These are phyloP conservation scores for Botia kubotai DNA, from an alignment of 2,797 vertebrate genomes.

Conservation along the genomic window DNA sequence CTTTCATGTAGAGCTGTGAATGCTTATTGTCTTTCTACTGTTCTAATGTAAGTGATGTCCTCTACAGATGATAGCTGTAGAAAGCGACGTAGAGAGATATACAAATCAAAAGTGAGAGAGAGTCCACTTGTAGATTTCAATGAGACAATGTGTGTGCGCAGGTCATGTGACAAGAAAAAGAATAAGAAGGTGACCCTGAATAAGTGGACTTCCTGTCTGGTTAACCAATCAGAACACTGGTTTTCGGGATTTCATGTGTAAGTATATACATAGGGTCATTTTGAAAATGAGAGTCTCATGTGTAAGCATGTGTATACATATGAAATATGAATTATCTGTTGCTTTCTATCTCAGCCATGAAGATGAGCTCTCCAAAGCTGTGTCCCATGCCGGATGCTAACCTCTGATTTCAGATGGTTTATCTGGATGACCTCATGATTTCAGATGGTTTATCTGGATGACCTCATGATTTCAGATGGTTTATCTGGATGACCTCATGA, in stretches of 20 bases:
- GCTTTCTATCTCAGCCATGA: conserved; percentile 66
- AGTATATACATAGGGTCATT: conserved; percentile 46
- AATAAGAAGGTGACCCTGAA: conserved; percentile 77
- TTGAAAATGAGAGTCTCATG: conserved; percentile 9
- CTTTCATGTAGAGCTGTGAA: conserved; percentile 65
- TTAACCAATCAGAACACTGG: conserved; percentile 78
- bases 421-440: conserved; percentile 51
- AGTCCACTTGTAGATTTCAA: conserved; percentile 28
- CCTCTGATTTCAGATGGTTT: conserved; percentile 44
- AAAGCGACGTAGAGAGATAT: conserved; percentile 5
- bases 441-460: background rate
- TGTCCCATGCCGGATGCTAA: conserved; percentile 60
- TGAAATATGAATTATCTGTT: background rate
- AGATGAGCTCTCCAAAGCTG: conserved; percentile 67
- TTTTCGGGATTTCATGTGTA: conserved; percentile 74
- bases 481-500: background rate
- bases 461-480: too few species aligned
- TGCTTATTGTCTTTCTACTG: conserved; percentile 76
- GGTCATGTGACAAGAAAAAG: conserved; percentile 79
- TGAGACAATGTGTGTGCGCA: conserved; percentile 47
- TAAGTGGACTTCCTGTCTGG: conserved; percentile 78
- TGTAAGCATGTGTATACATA: background rate
- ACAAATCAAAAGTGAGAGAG: background rate
- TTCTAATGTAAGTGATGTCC: conserved; percentile 74
- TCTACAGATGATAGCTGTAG: conserved; percentile 66